Evolutionary conservation across 2,113 vertebrate genomes (phyloP), one percentile per base, ranked within the genome.

Genomic region (Myotis davidii): DNA sequence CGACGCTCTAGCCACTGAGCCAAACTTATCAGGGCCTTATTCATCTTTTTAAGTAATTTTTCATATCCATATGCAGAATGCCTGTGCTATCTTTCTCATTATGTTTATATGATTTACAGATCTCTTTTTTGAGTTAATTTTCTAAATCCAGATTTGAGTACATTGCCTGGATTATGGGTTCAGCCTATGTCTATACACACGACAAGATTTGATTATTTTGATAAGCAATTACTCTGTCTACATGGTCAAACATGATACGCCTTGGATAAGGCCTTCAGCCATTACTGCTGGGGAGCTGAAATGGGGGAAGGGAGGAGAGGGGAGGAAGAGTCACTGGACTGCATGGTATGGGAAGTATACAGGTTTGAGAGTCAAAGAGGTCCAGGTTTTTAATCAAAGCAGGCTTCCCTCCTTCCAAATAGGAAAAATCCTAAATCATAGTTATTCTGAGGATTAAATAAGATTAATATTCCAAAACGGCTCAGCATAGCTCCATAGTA

Each of bases 161-260:
- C 18, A 82, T 1, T 82, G 39, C 13, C 78, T 87, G 91, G 72
- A 85, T 48, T 52, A 65, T 1, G 17, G 52, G 23, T 14, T 90
- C 21, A 52, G 67, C 48, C 70, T 87, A 39, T 50, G 37, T 94
- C 67, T 92, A 13, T 21, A 79, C 29, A 88, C 37, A 88, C 32
- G 74, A 34, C 32, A 82, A 82, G 78, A 90, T 92, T 74, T 14
- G 3, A 94, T 50, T 61, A n/a, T 77, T 91, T 90, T 94, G 88
- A 70, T 95, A 82, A 96, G 50, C 52, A 78, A 65, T 72, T 88
- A 64, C 52, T 97, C 10, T 27, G 69, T 85, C 67, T 96, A n/a
- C 32, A 17, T 9, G 37, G 34, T 82, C 48, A 95, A 84, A 84
- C 11, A 50, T 3, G 18, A 83, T 50, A 34, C 56, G 34, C 32